phyloP scores from a whole-genome alignment of 2,113 vertebrate species.

The Apistogramma diplotaenia region DNA sequence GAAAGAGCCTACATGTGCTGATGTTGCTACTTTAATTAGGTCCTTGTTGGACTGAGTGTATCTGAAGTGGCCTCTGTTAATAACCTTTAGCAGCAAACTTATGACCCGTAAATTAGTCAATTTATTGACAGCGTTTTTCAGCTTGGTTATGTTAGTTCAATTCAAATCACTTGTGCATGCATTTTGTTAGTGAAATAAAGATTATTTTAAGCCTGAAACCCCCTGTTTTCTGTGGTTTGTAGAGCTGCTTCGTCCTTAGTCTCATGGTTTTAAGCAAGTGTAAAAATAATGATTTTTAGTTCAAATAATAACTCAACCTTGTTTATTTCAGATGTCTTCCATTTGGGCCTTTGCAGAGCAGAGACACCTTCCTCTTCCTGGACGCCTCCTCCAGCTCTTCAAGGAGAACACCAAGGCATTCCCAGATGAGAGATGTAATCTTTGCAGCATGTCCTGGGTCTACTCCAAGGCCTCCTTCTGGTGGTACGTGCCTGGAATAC shows the following conservation, averaged over 20 bases:
- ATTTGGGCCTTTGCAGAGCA: neutral
- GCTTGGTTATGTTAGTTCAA: neutral
- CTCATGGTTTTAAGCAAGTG: neutral
- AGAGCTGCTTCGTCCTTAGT: neutral
- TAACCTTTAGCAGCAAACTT: slow-evolving; percentile 14
- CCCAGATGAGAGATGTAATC: neutral
- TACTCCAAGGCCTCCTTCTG: neutral
- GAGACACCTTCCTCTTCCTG: neutral
- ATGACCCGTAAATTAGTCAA: slow-evolving; percentile 2
- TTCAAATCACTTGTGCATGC: neutral
- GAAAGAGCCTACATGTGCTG: slow-evolving; percentile 10
- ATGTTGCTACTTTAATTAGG: slow-evolving; percentile 56
- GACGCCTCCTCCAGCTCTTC: neutral
- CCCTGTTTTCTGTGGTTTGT: neutral
- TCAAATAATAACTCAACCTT: neutral
- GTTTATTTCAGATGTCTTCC: neutral
- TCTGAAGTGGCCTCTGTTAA: slow-evolving; percentile 31
- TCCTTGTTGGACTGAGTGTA: slow-evolving; percentile 13
- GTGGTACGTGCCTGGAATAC: neutral
- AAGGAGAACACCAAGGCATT: neutral
- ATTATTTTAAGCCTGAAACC: neutral
- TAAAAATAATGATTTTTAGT: neutral
- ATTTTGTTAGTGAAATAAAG: neutral
- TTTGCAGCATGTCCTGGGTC: neutral
- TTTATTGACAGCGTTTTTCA: neutral